phyloP scores from a whole-genome alignment of 2,797 vertebrate species.

The Oceanodroma leucorhoa region DNA sequence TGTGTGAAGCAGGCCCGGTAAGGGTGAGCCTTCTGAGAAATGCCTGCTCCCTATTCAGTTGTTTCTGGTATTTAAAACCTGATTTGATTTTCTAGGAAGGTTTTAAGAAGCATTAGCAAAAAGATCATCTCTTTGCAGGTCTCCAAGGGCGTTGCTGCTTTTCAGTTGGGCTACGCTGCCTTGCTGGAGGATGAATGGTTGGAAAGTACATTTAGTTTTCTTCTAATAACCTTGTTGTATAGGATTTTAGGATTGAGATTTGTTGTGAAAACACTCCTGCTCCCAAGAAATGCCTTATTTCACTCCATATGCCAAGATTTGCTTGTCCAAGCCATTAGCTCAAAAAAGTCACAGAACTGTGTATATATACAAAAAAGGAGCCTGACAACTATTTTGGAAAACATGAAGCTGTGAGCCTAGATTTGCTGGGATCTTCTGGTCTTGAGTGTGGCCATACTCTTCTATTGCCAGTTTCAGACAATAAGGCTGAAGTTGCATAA shows the following conservation, averaged over 20 bases:
- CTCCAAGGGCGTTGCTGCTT: not conserved
- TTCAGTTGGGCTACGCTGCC: not conserved
- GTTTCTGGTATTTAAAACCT: not conserved
- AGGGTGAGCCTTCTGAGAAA: not conserved
- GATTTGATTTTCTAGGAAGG: not conserved
- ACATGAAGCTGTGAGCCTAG: not conserved
- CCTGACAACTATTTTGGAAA: not conserved
- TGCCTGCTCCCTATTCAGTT: not conserved
- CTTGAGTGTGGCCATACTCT: not conserved
- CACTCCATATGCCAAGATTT: not conserved
- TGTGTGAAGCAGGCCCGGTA: not conserved
- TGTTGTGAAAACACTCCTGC: not conserved
- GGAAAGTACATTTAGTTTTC: not conserved
- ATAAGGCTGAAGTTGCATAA: not conserved
- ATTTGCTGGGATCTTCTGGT: not conserved
- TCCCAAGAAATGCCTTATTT: not conserved
- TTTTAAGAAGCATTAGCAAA: not conserved
- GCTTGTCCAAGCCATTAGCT: not conserved
- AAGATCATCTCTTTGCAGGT: not conserved
- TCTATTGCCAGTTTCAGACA: not conserved
- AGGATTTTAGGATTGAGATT: not conserved
- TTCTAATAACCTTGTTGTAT: not conserved
- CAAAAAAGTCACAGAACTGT: not conserved
- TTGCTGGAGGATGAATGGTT: not conserved
- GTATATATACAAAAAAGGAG: accelerated